A percentile compares a stretch with the other conserved stretches of the same genome.
These are phyloP conservation scores for Scomberomorus guttatus DNA, from an alignment of 2,797 vertebrate genomes.

Conservation along the genomic window DNA sequence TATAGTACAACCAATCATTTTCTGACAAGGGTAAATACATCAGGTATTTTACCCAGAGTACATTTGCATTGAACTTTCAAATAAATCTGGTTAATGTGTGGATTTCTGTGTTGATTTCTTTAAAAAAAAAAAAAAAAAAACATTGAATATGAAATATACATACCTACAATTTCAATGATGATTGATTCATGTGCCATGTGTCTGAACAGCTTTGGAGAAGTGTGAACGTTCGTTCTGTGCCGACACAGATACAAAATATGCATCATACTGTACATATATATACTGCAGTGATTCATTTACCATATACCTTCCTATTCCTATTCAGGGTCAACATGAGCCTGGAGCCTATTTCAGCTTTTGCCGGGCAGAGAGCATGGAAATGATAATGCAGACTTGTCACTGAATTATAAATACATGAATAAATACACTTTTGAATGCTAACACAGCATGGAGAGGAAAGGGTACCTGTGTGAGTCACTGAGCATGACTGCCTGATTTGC, in stretches of 20 bases:
- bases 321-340: constrained; percentile 21
- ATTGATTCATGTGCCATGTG: neutral
- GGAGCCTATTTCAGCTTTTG: constrained; percentile 10
- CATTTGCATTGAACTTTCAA: no score
- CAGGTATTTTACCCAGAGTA: no score
- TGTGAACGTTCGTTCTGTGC: neutral
- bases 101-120: no score
- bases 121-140: no score
- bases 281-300: constrained; percentile 2
- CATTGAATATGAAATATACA: no score
- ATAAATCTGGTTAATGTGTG: no score
- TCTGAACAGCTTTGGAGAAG: neutral
- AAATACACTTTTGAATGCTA: constrained; percentile 2
- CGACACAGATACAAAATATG: neutral
- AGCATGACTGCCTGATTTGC: neutral
- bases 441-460: neutral
- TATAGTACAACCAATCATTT: no score
- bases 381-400: constrained; percentile 5
- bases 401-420: constrained; percentile 28
- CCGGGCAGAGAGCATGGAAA: neutral
- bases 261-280: neutral
- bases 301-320: neutral
- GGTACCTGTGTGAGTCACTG: neutral
- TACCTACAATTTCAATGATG: neutral
- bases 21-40: no score